These are phyloP conservation scores for Stomorhina lunata DNA, from an alignment of 2,888 invertebrate species.

Conservation along the genomic window DNA sequence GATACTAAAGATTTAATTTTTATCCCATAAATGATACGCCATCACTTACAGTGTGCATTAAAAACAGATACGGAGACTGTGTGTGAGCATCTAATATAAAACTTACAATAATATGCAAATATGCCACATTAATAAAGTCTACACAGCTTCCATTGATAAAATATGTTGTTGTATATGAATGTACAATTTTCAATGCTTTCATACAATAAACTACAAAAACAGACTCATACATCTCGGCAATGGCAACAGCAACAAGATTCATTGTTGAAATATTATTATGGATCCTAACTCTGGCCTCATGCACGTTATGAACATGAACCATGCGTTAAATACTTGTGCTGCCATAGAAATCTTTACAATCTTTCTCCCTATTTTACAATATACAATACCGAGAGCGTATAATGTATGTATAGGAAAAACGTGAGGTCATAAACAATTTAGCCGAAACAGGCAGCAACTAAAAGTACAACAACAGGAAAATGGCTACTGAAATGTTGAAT, in stretches of 20 bases:
- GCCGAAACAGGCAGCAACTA: slow-evolving; percentile 43
- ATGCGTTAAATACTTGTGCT: slow-evolving; percentile 56
- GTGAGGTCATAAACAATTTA: slow-evolving; percentile 67
- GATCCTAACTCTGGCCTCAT: slow-evolving; percentile 58
- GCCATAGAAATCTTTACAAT: slow-evolving; percentile 59
- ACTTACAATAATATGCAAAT: slow-evolving; percentile 59
- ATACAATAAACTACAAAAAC: neutral
- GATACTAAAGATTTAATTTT: too few species aligned
- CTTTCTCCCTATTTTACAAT: too few species aligned
- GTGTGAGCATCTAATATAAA: slow-evolving; percentile 1
- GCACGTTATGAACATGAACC: slow-evolving; percentile 44
- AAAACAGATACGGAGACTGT: too few species aligned
- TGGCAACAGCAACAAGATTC: slow-evolving; percentile 35
- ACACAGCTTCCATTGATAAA: slow-evolving; percentile 8
- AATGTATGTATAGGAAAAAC: slow-evolving; percentile 59
- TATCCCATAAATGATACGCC: too few species aligned
- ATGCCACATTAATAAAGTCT: slow-evolving; percentile 61
- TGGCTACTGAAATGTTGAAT: slow-evolving; percentile 64
- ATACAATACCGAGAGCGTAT: too few species aligned
- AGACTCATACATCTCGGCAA: neutral
- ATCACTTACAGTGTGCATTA: too few species aligned
- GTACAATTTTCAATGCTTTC: neutral
- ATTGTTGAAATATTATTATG: slow-evolving; percentile 57
- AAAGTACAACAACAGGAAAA: slow-evolving; percentile 23
- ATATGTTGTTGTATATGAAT: neutral